Base-by-base conservation (phyloP, 2,797 vertebrate species). In the Lemur catta region DNA sequence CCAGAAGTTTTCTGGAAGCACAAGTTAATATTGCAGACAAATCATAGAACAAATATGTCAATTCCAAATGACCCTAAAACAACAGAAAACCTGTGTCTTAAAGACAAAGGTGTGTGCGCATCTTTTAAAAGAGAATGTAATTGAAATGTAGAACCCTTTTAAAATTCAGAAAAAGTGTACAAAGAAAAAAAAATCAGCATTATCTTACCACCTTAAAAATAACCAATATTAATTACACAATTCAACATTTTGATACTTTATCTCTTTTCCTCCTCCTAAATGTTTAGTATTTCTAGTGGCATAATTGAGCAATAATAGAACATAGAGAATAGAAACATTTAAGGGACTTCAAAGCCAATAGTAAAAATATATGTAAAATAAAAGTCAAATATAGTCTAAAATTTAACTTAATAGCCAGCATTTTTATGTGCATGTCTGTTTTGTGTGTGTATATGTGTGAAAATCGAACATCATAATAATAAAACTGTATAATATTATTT, bases 261-360 rank as follows among this genome's bases (percentile, higher is more conserved):
- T 12, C 0, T 26, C 24, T 14, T 17, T 35, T 17, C 3, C 10
- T 9, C 26, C 72, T 26, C 17, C 6, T 4, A 0, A 38, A 6
- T n/a, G 12, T 48, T 50, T 41, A 2, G 2, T 30, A 1, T 46
- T 30, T 75, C 57, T 46, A n/a, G 5, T 10, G 17, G 8, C 0
- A 0, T 0, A 15, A 75, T 28, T 57, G 48, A 43, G 28, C 46
- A 0, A 1, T 9, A 5, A 9, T 11, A 9, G 18, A 46, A 18
- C 28, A 24, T 18, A 30, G 14, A 26, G 61, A 24, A 28, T 22
- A 18, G 15, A 3, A 1, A 5, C 8, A 4, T 10, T 38, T 12
- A 11, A 22, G 26, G 33, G 6, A 33, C 38, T 41, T 69, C 15
- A 52, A 55, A 61, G 11, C 0, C 6, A 15, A 11, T 4, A 9